Percentiles rank a stretch among this genome's conserved stretches.
phyloP scores from a whole-genome alignment of 2,888 invertebrate species.

The Dusona sp. region DNA sequence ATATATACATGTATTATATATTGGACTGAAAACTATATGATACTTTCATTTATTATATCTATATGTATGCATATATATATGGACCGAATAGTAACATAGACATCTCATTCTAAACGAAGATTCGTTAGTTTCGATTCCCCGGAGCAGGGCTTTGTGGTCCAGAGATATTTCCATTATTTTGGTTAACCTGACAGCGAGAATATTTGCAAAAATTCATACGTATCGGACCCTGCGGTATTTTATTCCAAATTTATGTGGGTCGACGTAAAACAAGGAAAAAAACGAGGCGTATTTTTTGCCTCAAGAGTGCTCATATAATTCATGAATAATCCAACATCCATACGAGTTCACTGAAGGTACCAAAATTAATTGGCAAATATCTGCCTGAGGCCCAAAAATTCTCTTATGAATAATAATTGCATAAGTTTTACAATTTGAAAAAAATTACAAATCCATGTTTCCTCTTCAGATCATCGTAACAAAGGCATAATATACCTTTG shows the following conservation, averaged over 20 bases:
- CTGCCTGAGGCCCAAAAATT: conserved; percentile 9
- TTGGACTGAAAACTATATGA: too few species aligned
- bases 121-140: conserved; percentile 56
- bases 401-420: conserved; percentile 6
- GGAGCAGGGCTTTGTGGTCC: conserved; percentile 7
- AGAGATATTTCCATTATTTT: conserved; percentile 55
- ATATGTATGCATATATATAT: neutral
- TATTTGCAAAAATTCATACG: conserved; percentile 22
- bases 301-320: conserved; percentile 9
- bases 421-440: neutral
- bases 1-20: neutral
- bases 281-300: conserved; percentile 2
- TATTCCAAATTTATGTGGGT: conserved; percentile 53
- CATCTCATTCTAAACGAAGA: conserved; percentile 50
- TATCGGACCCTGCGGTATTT: conserved; percentile 33
- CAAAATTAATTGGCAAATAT: conserved; percentile 47
- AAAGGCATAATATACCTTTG: neutral
- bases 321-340: conserved; percentile 61
- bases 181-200: conserved; percentile 26
- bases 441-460: neutral
- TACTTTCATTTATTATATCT: neutral
- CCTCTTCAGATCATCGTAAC: neutral
- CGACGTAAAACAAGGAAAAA: conserved; percentile 17
- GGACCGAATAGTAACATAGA: conserved; percentile 14
- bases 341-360: conserved; percentile 34